Evolutionary conservation across 2,888 invertebrate genomes (phyloP).

Genomic region (Chloroclysta siterata): DNA sequence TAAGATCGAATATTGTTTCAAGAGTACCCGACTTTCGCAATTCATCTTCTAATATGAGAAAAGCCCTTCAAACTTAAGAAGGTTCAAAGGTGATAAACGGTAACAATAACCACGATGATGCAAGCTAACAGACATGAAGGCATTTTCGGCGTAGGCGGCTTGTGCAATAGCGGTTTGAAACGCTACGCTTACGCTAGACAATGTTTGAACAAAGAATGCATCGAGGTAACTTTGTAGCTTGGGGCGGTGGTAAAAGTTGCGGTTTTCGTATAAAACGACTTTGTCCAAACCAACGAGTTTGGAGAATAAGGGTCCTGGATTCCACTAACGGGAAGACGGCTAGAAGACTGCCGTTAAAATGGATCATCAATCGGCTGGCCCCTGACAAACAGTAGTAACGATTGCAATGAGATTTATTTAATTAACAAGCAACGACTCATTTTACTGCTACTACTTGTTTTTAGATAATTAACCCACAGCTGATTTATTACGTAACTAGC

Average conservation of each 20-base stretch:
- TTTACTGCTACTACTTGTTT: too few relatives aligned
- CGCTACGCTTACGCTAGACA: conserved; percentile 47
- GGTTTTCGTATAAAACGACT: not conserved
- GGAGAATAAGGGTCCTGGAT: not conserved
- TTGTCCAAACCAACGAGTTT: too few relatives aligned
- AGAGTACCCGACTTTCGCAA: not conserved
- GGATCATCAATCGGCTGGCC: too few relatives aligned
- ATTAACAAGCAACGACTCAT: too few relatives aligned
- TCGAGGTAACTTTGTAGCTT: conserved; percentile 44
- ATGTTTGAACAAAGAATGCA: conserved; percentile 54
- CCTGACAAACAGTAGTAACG: too few relatives aligned
- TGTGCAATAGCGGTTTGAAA: conserved; percentile 70
- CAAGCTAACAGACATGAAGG: conserved; percentile 56
- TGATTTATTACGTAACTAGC: too few relatives aligned
- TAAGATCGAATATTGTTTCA: too few relatives aligned
- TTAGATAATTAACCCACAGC: too few relatives aligned
- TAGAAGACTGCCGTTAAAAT: too few relatives aligned
- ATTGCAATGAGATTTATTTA: too few relatives aligned
- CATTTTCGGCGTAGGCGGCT: conserved; percentile 56
- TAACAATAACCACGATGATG: conserved; percentile 55
- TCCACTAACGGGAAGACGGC: not conserved
- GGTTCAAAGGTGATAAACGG: conserved; percentile 58
- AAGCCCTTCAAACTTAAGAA: conserved; percentile 19
- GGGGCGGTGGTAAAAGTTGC: not conserved
- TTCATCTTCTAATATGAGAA: conserved; percentile 8